Evolutionary conservation across 1,140 invertebrate genomes (phyloP).

Genomic region (Diorhabda elongata): DNA sequence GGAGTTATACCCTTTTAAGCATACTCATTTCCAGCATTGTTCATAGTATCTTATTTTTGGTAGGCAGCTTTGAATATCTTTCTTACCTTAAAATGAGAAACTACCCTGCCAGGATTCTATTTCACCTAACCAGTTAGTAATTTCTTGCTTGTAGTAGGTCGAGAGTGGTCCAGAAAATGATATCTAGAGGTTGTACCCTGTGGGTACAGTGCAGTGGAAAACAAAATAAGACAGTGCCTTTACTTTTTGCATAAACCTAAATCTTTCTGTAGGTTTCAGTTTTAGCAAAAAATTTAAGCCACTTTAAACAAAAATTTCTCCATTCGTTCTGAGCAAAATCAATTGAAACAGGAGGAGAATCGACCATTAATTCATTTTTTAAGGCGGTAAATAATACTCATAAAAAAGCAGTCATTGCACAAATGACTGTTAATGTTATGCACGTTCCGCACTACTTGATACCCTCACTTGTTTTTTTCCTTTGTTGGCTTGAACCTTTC

Average conservation of each 20-base stretch:
- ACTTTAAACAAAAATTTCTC: too few species aligned
- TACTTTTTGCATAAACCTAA: constrained; percentile 24
- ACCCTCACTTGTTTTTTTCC: too few species aligned
- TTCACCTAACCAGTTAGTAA: constrained; percentile 31
- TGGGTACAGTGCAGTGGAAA: constrained; percentile 30
- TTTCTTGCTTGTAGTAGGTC: constrained; percentile 34
- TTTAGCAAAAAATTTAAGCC: too few species aligned
- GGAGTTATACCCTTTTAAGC: constrained; percentile 40
- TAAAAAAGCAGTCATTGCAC: too few species aligned
- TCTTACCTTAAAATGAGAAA: too few species aligned
- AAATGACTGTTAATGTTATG: too few species aligned
- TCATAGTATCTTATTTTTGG: constrained; percentile 27
- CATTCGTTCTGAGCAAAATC: too few species aligned
- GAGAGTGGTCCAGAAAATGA: constrained; percentile 42
- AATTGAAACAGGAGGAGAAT: too few species aligned
- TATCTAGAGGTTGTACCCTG: constrained; percentile 45
- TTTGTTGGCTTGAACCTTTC: too few species aligned
- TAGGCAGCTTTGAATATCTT: background rate
- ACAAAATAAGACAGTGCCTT: constrained; percentile 24
- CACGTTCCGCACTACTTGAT: too few species aligned
- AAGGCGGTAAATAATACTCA: too few species aligned
- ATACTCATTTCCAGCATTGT: constrained; percentile 38
- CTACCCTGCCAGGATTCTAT: constrained; percentile 24
- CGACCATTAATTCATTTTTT: too few species aligned
- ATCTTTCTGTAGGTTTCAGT: background rate